Evolutionary conservation across 1,140 invertebrate genomes (phyloP).

Genomic region (Spodoptera litura): DNA sequence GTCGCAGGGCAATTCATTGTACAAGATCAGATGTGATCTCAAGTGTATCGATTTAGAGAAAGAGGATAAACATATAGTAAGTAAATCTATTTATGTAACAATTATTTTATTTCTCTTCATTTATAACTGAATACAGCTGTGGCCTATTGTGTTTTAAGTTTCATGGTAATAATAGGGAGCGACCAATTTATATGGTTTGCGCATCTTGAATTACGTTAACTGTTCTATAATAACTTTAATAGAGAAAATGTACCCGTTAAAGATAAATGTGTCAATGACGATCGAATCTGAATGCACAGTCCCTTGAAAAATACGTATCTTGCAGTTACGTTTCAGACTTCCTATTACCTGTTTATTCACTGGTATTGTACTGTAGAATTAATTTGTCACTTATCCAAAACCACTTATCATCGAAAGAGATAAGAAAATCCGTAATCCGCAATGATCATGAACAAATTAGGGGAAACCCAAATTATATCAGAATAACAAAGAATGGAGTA

Average conservation of each 20-base stretch:
- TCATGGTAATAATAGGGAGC: too few species aligned
- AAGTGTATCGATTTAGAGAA: slow-evolving; percentile 74
- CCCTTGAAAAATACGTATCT: too few species aligned
- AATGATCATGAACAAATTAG: slow-evolving; percentile 18
- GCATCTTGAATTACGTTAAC: too few species aligned
- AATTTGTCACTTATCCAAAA: background rate
- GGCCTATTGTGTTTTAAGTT: too few species aligned
- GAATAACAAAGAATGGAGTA: background rate
- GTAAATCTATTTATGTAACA: slow-evolving; percentile 26
- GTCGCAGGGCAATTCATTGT: slow-evolving; percentile 68
- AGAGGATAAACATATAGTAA: slow-evolving; percentile 71
- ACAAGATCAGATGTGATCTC: slow-evolving; percentile 77
- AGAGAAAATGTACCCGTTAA: too few species aligned
- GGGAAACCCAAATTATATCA: slow-evolving; percentile 25
- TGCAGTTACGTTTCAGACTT: too few species aligned
- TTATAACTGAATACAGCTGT: too few species aligned
- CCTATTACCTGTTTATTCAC: too few species aligned
- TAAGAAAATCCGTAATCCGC: slow-evolving; percentile 18
- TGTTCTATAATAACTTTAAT: too few species aligned
- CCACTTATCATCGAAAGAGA: background rate
- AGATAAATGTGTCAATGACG: too few species aligned
- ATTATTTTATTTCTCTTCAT: background rate
- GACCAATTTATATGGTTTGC: too few species aligned
- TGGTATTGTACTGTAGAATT: background rate
- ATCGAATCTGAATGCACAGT: too few species aligned